phyloP scores from a whole-genome alignment of 1,140 invertebrate genomes.

The Alviniconcha marisindica region DNA sequence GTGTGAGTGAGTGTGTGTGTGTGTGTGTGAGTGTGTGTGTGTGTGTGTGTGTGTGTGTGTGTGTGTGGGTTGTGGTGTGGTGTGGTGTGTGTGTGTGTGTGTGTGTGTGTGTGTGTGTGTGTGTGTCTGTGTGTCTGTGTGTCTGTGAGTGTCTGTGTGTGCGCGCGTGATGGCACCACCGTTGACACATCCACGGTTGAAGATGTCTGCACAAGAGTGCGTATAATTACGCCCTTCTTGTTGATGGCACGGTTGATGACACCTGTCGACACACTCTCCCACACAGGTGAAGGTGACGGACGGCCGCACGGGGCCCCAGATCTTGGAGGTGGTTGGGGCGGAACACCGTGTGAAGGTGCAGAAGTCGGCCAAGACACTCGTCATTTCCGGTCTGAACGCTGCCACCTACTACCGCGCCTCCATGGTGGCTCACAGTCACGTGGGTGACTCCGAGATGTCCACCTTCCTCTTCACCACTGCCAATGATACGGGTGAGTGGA shows the following conservation, averaged over 20 bases:
- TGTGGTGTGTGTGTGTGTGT: too few species aligned
- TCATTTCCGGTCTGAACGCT: slow-evolving; percentile 20
- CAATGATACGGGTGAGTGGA: slow-evolving; percentile 16
- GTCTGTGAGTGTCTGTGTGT: background rate
- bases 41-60: too few species aligned
- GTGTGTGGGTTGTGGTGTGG: too few species aligned
- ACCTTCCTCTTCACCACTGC: slow-evolving; percentile 30
- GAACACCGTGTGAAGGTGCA: slow-evolving; percentile 23
- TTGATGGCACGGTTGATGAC: background rate
- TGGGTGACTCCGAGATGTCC: slow-evolving; percentile 8
- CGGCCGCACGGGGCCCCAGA: background rate
- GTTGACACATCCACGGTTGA: background rate
- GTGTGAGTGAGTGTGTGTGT: too few species aligned
- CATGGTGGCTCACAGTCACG: slow-evolving; percentile 34
- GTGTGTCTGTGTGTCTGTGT: too few species aligned
- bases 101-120: too few species aligned
- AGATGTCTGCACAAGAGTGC: background rate
- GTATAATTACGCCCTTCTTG: background rate
- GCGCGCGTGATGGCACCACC: background rate
- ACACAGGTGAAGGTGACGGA: slow-evolving; percentile 2
- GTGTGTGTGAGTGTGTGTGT: too few species aligned
- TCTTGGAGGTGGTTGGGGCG: slow-evolving; percentile 1
- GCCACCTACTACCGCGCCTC: slow-evolving; percentile 24
- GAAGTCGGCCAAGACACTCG: slow-evolving; percentile 21
- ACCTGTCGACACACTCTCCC: background rate